phyloP scores from a whole-genome alignment of 2,888 invertebrate genomes.

The Thera britannica region DNA sequence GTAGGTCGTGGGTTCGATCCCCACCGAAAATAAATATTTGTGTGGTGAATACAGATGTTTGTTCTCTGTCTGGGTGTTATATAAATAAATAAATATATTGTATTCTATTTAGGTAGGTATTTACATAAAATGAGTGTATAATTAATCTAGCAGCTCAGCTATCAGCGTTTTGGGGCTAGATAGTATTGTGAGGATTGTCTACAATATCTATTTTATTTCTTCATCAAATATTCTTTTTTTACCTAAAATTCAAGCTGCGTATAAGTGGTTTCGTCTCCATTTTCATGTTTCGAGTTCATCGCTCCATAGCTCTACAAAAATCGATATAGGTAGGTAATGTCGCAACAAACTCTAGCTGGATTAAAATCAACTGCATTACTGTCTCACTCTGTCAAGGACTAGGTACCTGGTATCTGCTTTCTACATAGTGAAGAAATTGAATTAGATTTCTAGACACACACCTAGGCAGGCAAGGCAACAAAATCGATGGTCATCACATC shows the following conservation, averaged over 20 bases:
- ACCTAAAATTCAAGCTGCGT: neutral
- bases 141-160: too few relatives aligned
- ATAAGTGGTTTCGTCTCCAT: neutral
- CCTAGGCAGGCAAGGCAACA: conserved; percentile 9
- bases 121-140: too few relatives aligned
- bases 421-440: conserved; percentile 28
- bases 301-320: conserved; percentile 21
- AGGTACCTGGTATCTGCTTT: neutral
- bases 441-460: conserved; percentile 23
- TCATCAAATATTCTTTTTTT: too few relatives aligned
- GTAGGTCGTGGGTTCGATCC: too few relatives aligned
- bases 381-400: conserved; percentile 21
- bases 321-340: conserved; percentile 22
- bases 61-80: too few relatives aligned
- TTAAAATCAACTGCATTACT: conserved; percentile 17
- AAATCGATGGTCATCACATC: neutral
- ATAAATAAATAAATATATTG: too few relatives aligned
- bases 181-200: too few relatives aligned
- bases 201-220: too few relatives aligned
- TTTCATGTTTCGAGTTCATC: conserved; percentile 15
- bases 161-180: too few relatives aligned
- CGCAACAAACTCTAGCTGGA: conserved; percentile 27
- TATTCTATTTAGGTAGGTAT: too few relatives aligned
- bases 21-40: too few relatives aligned
- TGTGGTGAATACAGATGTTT: too few relatives aligned